These are phyloP conservation scores for Tympanoctomys barrerae DNA, from an alignment of 2,797 vertebrate genomes.

Conservation along the genomic window DNA sequence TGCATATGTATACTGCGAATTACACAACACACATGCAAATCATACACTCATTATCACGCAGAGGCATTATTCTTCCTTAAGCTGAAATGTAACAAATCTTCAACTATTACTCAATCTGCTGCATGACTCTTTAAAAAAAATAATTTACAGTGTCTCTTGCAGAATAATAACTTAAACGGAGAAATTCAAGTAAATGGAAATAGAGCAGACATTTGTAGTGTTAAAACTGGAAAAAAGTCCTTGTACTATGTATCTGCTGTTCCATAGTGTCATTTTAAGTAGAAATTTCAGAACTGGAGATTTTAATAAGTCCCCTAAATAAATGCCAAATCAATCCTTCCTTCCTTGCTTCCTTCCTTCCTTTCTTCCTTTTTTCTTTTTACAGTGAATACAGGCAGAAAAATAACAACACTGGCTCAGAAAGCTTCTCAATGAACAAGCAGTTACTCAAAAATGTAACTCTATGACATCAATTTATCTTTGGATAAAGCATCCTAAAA, in stretches of 20 bases:
- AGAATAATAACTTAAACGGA: conserved; percentile 67
- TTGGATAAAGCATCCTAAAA: conserved; percentile 64
- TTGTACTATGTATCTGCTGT: not conserved
- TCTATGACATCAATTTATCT: conserved; percentile 70
- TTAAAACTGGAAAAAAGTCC: conserved; percentile 33
- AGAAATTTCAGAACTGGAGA: conserved; percentile 20
- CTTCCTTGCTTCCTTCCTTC: not conserved
- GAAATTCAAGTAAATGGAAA: conserved; percentile 53
- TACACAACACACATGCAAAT: conserved; percentile 80
- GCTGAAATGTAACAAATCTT: conserved; percentile 74
- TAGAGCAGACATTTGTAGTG: conserved; percentile 27
- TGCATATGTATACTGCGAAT: conserved; percentile 77
- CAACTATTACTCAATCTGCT: conserved; percentile 58
- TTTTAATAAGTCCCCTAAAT: conserved; percentile 68
- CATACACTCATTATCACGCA: conserved; percentile 78
- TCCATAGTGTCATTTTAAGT: conserved; percentile 19
- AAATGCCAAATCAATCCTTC: conserved; percentile 45
- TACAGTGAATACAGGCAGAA: conserved; percentile 46
- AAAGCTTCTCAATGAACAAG: conserved; percentile 73
- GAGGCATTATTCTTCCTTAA: conserved; percentile 71
- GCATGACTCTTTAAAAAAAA: conserved; percentile 71
- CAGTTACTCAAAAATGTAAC: conserved; percentile 76
- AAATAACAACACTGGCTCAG: conserved; percentile 51
- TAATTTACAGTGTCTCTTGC: conserved; percentile 44
- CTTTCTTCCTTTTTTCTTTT: not conserved